phyloP scores from a whole-genome alignment of 2,888 invertebrate species.

The Drosophila suboccidentalis region DNA sequence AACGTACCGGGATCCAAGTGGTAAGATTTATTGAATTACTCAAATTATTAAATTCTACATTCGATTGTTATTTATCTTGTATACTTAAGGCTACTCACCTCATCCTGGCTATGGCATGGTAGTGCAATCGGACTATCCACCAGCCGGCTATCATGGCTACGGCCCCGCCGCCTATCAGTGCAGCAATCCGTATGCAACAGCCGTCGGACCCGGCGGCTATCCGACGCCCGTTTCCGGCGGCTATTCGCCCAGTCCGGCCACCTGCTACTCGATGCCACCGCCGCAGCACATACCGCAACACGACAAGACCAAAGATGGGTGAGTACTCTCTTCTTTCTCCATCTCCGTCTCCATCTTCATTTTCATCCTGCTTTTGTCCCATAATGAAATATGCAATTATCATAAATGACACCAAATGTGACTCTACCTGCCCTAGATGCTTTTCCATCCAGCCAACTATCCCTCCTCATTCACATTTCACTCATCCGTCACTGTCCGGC shows the following conservation, averaged over 20 bases:
- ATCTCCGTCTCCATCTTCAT: background rate
- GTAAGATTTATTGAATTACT: slow-evolving; percentile 86
- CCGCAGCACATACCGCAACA: slow-evolving; percentile 92
- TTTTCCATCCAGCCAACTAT: slow-evolving; percentile 6
- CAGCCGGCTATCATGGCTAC: slow-evolving; percentile 90
- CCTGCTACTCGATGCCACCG: slow-evolving; percentile 95
- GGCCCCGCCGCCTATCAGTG: slow-evolving; percentile 88
- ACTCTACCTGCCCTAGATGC: background rate
- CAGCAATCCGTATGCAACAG: slow-evolving; percentile 86
- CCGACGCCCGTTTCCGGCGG: slow-evolving; percentile 90
- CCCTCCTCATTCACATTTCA: background rate
- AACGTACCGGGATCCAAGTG: slow-evolving; percentile 94
- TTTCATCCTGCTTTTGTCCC: background rate
- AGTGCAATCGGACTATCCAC: slow-evolving; percentile 93
- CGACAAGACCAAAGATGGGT: slow-evolving; percentile 89
- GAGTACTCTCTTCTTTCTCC: slow-evolving; percentile 58
- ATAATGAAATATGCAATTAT: slow-evolving; percentile 69
- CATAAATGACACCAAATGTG: slow-evolving; percentile 28
- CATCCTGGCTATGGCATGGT: slow-evolving; percentile 94
- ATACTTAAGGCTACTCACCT: slow-evolving; percentile 91
- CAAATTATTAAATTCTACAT: background rate
- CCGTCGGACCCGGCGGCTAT: slow-evolving; percentile 87
- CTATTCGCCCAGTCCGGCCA: slow-evolving; percentile 89
- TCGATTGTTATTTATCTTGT: too few relatives aligned
- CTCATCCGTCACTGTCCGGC: slow-evolving; percentile 33